Evolutionary conservation across 1,140 invertebrate genomes (phyloP), one percentile per base, ranked within the genome.

Genomic region (Euschistus heros): DNA sequence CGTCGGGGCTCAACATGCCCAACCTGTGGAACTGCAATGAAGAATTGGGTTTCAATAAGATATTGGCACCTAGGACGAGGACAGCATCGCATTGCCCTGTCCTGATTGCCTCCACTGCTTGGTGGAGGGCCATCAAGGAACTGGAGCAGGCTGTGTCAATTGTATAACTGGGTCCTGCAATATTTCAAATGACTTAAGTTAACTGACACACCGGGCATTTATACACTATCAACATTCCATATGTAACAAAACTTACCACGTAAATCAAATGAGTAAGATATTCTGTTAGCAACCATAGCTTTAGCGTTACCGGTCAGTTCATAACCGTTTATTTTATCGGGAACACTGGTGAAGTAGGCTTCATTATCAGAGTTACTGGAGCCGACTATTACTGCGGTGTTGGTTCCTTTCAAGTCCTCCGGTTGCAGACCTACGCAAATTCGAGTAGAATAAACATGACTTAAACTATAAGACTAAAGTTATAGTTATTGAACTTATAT

Each of bases 111-210:
- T 77, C 74, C 15, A 92, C 80, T 15, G 94, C 96, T 72, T 95
- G 88, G 71, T 92, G 84, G 71, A 98, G 75, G 1, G 92, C 94
- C 72, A 91, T 84, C 72, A 96, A 75, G 60, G 91, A 91, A 68
- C 93, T 96, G 0, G 94, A 97, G 76, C 95, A 98, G 0, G 95
- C 95, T 10, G 95, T 97, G 76, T 98, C 95, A 7, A 97, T 76
- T 5, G 91, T 85, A 75, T 88, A 95, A 75, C 92, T 96, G 2
- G 95, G 95, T 15, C 95, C 87, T 82, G 69, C 54, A 74, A 63
- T 57, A 24, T 67, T 17, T 57, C 5, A n/a, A 44, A 17, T 3
- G 24, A 20, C n/a, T n/a, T 0, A 30, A 27, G 6, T 18, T 37
- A 61, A 33, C 6, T 20, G 13, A 26, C 47, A 50, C 2, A 20